Evolutionary conservation across 37 sponge, comb jelly and placozoan genomes (phyloP).

Genomic region (Oopsacas minuta): DNA sequence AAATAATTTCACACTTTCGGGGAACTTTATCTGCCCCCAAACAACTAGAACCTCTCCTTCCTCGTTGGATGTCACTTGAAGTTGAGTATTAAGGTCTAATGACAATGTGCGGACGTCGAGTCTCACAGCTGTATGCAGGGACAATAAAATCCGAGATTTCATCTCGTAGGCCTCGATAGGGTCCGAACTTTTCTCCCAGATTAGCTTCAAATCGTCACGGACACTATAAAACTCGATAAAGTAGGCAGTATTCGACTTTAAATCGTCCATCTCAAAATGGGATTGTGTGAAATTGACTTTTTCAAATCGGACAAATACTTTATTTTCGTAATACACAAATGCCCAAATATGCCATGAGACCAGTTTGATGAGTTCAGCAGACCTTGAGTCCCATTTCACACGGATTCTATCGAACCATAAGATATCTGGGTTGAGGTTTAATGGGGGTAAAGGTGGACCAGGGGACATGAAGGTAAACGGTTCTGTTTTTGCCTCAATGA

Average conservation of each 20-base stretch:
- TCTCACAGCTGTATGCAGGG: neutral
- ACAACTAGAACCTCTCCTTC: neutral
- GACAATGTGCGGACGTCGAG: neutral
- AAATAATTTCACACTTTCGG: neutral
- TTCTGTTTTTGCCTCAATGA: neutral
- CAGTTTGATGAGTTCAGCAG: neutral
- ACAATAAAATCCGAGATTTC: neutral
- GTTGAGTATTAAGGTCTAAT: neutral
- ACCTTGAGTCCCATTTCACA: neutral
- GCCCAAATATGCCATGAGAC: slow-evolving; percentile 11
- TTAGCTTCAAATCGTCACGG: neutral
- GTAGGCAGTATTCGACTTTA: neutral
- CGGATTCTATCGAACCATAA: slow-evolving; percentile 11
- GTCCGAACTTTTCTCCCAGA: neutral
- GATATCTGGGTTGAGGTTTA: neutral
- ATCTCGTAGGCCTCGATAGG: neutral
- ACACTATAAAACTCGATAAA: neutral
- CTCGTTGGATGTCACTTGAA: neutral
- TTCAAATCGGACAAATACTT: neutral
- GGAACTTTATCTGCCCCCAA: neutral
- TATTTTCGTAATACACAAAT: slow-evolving; percentile 5
- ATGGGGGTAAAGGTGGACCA: neutral
- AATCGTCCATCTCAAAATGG: neutral
- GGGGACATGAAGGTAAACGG: neutral
- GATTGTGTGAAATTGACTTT: neutral